phyloP scores from a whole-genome alignment of 1,140 invertebrate species.

The Drosophila sp. region DNA sequence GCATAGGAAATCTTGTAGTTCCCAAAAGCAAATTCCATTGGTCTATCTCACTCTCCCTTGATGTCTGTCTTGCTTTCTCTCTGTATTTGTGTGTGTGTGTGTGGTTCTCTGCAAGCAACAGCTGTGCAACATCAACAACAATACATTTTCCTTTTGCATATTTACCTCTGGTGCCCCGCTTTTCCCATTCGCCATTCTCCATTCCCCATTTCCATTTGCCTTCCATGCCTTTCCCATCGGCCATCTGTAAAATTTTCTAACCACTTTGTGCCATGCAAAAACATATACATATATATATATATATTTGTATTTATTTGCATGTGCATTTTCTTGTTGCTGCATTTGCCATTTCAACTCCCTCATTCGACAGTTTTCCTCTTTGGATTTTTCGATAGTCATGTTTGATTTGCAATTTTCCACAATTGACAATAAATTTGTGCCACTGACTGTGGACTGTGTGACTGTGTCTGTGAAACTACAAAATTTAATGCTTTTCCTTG shows the following conservation, averaged over 20 bases:
- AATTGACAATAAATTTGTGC: slow-evolving; percentile 59
- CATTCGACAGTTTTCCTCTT: slow-evolving; percentile 15
- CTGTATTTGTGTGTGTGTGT: background rate
- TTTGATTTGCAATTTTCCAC: slow-evolving; percentile 78
- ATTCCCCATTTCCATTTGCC: slow-evolving; percentile 25
- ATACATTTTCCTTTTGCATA: slow-evolving; percentile 36
- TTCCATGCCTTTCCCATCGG: background rate
- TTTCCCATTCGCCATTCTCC: background rate
- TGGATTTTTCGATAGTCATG: slow-evolving; percentile 65
- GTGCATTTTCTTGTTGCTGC: slow-evolving; percentile 43
- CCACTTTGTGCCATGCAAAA: slow-evolving; percentile 29
- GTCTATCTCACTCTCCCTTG: background rate
- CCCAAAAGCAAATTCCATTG: background rate
- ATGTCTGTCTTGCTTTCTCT: background rate
- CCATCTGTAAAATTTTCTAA: slow-evolving; percentile 65
- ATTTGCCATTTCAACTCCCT: background rate
- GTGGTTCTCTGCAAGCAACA: slow-evolving; percentile 35
- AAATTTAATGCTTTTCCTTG: slow-evolving; percentile 50
- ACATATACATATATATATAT: slow-evolving; percentile 10
- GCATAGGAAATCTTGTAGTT: slow-evolving; percentile 3
- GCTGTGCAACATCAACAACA: slow-evolving; percentile 47
- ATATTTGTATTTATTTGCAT: slow-evolving; percentile 49
- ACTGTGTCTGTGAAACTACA: slow-evolving; percentile 42
- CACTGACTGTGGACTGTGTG: slow-evolving; percentile 51
- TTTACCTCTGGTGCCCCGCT: background rate